Evolutionary conservation across 2,797 vertebrate species (phyloP), one percentile per base, ranked within the genome.

Genomic region (Numenius phaeopus): DNA sequence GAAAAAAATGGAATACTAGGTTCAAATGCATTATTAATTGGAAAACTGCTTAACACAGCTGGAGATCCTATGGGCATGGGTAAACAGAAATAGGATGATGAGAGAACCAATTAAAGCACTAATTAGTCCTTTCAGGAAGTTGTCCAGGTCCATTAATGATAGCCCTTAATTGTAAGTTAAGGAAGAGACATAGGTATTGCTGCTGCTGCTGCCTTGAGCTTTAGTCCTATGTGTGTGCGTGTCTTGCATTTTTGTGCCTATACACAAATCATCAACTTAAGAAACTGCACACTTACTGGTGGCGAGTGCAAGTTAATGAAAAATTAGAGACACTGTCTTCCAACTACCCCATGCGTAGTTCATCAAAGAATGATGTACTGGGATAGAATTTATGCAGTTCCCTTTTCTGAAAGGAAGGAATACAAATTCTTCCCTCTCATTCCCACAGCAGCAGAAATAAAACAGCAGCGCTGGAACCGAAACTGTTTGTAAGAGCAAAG

Each of bases 41-140:
- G 72, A 77, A 95, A 92, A 89, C 59, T 89, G 87, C 83, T 92
- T 86, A 89, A 92, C 87, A 65, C 80, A 94, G 89, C 67, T 95
- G 83, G 72, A 93, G 79, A 88, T 96, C 72, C 80, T 88, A 52
- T 96, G 84, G 87, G 40, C 69, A 86, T 12, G 61, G 44, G 46
- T 85, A 93, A 95, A 94, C 49, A 69, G 86, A 92, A 95, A 88
- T 83, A 81, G 15, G 34, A 83, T 39, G 75, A 73, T 32, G 70
- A 94, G 67, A 84, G 52, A 93, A 89, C 61, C 57, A 89, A 50
- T 81, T 95, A 89, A 94, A 85, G 58, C 76, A 87, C 34, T 95
- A 89, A 85, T 93, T 94, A 78, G 49, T 90, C 50, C 32, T 96
- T 76, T 64, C 34, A 67, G 73, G 77, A 94, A 77, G 47, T 77